These are phyloP conservation scores for Meda fulgida DNA, from an alignment of 2,797 vertebrate genomes.

Conservation along the genomic window DNA sequence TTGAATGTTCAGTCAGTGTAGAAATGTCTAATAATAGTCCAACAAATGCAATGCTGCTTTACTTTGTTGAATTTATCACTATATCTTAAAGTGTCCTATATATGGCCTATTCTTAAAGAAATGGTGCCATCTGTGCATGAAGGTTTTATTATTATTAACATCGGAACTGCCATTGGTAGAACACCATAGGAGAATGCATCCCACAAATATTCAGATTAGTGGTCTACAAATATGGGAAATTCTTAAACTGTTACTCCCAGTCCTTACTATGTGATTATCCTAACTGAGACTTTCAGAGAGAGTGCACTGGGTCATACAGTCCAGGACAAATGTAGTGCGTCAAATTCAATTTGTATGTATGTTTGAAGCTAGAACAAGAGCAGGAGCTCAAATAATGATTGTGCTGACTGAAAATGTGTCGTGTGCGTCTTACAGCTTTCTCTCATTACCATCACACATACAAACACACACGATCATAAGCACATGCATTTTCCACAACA, in stretches of 20 bases:
- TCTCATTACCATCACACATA: conserved; percentile 73
- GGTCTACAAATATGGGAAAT: not conserved
- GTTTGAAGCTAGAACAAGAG: not conserved
- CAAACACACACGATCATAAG: not conserved
- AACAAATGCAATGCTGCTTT: not conserved
- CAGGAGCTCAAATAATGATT: conserved; percentile 69
- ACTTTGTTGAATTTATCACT: not conserved
- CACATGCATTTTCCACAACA: conserved; percentile 5
- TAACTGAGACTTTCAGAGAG: not conserved
- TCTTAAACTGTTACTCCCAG: not conserved
- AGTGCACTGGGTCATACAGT: not conserved
- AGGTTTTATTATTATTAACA: not conserved
- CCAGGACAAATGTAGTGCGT: not conserved
- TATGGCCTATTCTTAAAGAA: not conserved
- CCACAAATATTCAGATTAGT: not conserved
- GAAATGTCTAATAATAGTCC: not conserved
- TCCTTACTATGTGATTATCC: not conserved
- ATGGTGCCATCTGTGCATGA: not conserved
- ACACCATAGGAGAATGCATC: not conserved
- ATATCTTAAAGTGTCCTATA: not conserved
- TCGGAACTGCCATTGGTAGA: not conserved
- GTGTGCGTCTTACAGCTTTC: conserved; percentile 73
- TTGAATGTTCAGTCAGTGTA: not conserved
- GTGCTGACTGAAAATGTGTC: conserved; percentile 72
- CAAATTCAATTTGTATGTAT: not conserved